Percentiles rank a stretch among this genome's conserved stretches.
Evolutionary conservation across 2,888 invertebrate species (phyloP).

Genomic region (Drosophila meridiana): DNA sequence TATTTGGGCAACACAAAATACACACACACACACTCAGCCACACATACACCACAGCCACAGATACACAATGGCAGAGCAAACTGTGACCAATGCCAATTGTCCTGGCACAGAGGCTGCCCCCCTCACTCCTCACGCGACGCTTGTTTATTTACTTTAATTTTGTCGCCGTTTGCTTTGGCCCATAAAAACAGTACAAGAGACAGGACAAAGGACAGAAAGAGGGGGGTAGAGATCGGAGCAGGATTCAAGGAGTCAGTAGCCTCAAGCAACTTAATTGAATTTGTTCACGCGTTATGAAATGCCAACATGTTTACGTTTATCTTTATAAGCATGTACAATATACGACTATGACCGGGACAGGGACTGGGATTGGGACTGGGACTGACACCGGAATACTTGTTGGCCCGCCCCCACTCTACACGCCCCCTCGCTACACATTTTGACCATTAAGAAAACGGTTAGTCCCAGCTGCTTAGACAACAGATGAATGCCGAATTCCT

Average conservation of each 20-base stretch:
- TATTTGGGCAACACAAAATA: slow-evolving; percentile 54
- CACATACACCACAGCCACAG: slow-evolving; percentile 13
- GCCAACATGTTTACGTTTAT: slow-evolving; percentile 56
- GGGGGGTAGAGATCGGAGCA: background rate
- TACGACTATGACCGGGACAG: slow-evolving; percentile 14
- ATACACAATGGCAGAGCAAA: slow-evolving; percentile 29
- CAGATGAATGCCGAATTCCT: slow-evolving; percentile 1
- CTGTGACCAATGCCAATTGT: slow-evolving; percentile 76
- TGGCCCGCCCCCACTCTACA: slow-evolving; percentile 20
- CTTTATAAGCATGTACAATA: slow-evolving; percentile 34
- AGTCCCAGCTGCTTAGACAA: slow-evolving; percentile 41
- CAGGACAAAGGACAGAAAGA: slow-evolving; percentile 20
- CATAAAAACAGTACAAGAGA: slow-evolving; percentile 53
- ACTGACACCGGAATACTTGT: slow-evolving; percentile 34
- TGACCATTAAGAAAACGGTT: slow-evolving; percentile 45
- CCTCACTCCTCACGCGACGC: slow-evolving; percentile 18
- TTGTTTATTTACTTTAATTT: slow-evolving; percentile 79
- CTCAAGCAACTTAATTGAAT: slow-evolving; percentile 68
- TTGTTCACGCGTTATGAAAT: slow-evolving; percentile 76
- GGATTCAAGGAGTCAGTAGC: slow-evolving; percentile 13
- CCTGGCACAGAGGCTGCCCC: slow-evolving; percentile 35
- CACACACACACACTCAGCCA: slow-evolving; percentile 12
- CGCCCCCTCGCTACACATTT: slow-evolving; percentile 15
- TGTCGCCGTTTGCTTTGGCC: slow-evolving; percentile 59
- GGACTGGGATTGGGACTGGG: background rate